Evolutionary conservation across 2,888 invertebrate genomes (phyloP).

Genomic region (Nowickia ferox): DNA sequence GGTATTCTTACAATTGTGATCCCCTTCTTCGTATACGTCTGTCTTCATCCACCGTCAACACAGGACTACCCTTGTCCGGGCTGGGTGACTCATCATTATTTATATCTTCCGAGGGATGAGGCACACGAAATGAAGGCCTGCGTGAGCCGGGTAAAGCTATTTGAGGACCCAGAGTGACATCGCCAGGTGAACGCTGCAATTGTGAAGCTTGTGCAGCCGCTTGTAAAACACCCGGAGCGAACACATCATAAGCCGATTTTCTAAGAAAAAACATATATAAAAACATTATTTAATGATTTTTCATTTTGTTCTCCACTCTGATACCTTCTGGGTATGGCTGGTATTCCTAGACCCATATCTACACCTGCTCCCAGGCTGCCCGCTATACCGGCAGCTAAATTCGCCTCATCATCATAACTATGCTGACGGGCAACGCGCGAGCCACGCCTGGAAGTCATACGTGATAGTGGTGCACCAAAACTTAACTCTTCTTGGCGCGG

Average conservation of each 20-base stretch:
- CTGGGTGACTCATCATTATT: conserved; percentile 84
- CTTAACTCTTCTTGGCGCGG: conserved; percentile 82
- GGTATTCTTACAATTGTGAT: conserved; percentile 90
- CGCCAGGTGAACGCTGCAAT: conserved; percentile 80
- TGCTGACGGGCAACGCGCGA: conserved; percentile 89
- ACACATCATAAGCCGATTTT: conserved; percentile 92
- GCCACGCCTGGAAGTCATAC: conserved; percentile 85
- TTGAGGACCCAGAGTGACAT: conserved; percentile 79
- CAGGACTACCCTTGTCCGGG: conserved; percentile 85
- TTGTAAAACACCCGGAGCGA: conserved; percentile 86
- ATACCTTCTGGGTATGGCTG: conserved; percentile 89
- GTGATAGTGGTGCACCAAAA: conserved; percentile 79
- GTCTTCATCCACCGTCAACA: conserved; percentile 88
- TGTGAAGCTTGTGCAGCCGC: conserved; percentile 79
- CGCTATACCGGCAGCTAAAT: conserved; percentile 76
- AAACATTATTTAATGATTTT: not conserved
- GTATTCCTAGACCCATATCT: conserved; percentile 87
- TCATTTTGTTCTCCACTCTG: not conserved
- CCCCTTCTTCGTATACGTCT: conserved; percentile 90
- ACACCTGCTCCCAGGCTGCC: conserved; percentile 76
- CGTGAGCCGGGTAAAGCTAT: conserved; percentile 83
- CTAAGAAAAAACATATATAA: conserved; percentile 70
- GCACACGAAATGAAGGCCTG: conserved; percentile 86
- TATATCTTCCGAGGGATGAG: conserved; percentile 84
- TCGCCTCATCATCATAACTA: conserved; percentile 91